Evolutionary conservation across 37 sponge, comb jelly and placozoan species (phyloP).

Genomic region (Geodia barretti): DNA sequence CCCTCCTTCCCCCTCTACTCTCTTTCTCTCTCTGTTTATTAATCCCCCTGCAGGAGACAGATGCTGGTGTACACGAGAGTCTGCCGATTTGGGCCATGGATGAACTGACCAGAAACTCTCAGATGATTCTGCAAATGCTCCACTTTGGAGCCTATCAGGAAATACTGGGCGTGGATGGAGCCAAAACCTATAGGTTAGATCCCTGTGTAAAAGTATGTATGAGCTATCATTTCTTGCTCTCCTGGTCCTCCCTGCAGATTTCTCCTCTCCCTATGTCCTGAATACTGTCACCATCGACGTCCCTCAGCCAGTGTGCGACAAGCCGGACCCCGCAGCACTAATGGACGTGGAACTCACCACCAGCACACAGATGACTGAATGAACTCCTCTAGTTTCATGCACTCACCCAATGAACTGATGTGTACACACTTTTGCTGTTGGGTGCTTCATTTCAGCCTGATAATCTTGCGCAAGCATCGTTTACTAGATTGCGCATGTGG

Average conservation of each 20-base stretch:
- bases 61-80: constrained; percentile 58
- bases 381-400: background rate
- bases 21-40: background rate
- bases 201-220: too few relatives aligned
- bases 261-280: background rate
- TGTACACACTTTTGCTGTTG: too few relatives aligned
- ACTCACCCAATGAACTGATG: too few relatives aligned
- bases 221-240: too few relatives aligned
- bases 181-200: too few relatives aligned
- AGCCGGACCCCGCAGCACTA: background rate
- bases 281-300: background rate
- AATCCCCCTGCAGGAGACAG: constrained; percentile 56
- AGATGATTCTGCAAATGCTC: constrained; percentile 82
- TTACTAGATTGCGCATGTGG: too few relatives aligned
- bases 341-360: background rate
- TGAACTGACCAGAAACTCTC: constrained; percentile 82
- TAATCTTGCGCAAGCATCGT: background rate
- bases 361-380: background rate
- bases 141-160: constrained; percentile 82
- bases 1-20: background rate
- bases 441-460: background rate
- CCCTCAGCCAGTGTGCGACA: background rate
- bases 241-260: too few relatives aligned
- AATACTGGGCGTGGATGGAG: constrained; percentile 60
- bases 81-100: constrained; percentile 67